These are phyloP conservation scores for Heteromyza rotundicornis DNA, from an alignment of 2,888 invertebrate species.

Conservation along the genomic window DNA sequence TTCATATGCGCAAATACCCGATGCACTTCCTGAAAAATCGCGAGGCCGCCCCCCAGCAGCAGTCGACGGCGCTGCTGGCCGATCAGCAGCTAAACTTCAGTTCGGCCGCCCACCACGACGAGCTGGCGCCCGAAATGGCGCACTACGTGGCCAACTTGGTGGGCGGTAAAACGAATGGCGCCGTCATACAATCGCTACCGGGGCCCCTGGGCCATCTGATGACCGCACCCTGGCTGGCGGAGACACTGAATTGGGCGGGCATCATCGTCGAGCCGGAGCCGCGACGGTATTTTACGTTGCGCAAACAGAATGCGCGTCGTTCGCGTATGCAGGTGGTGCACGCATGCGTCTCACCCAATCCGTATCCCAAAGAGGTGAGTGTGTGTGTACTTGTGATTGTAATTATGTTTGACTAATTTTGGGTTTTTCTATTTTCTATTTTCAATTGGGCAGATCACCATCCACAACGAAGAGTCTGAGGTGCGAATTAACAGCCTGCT, in stretches of 20 bases:
- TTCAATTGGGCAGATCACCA: conserved; percentile 61
- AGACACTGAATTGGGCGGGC: conserved; percentile 76
- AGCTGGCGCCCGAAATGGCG: conserved; percentile 55
- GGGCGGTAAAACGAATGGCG: conserved; percentile 67
- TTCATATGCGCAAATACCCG: conserved; percentile 68
- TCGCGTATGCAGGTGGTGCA: conserved; percentile 72
- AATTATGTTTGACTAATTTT: neutral
- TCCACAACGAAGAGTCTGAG: conserved; percentile 64
- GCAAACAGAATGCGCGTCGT: conserved; percentile 67
- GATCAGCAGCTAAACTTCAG: neutral
- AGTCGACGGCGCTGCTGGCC: conserved; percentile 5
- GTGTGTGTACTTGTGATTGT: neutral
- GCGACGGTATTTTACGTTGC: conserved; percentile 73
- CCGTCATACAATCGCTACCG: conserved; percentile 73
- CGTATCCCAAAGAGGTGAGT: conserved; percentile 76
- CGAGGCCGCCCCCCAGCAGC: conserved; percentile 23
- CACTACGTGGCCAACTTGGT: conserved; percentile 58
- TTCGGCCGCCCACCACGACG: conserved; percentile 47
- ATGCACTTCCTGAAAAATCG: conserved; percentile 49
- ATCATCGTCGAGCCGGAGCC: conserved; percentile 79
- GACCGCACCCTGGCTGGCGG: conserved; percentile 76
- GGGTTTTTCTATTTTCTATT: neutral
- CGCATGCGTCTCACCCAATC: conserved; percentile 79
- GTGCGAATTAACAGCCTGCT: conserved; percentile 65
- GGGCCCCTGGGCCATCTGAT: conserved; percentile 68